Evolutionary conservation across 2,797 vertebrate species (phyloP).

Genomic region (Propithecus deckenii): DNA sequence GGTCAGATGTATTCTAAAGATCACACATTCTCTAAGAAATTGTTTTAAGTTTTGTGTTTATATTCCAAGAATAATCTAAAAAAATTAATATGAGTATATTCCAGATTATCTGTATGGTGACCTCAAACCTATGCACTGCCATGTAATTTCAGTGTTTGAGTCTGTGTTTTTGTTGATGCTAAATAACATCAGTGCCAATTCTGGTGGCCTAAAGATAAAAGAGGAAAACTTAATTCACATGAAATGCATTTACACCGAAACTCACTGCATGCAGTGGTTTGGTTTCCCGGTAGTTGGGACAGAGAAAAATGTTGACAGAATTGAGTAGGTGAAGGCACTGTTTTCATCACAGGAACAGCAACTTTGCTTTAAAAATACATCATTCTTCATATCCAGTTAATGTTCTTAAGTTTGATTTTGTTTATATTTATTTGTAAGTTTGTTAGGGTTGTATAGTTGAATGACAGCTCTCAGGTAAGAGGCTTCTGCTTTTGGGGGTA

Average conservation of each 20-base stretch:
- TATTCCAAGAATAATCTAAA: not conserved
- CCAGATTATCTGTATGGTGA: not conserved
- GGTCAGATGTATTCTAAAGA: not conserved
- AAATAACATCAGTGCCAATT: not conserved
- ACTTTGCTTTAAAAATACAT: not conserved
- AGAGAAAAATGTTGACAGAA: not conserved
- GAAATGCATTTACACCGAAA: not conserved
- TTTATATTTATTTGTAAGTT: slow-evolving; percentile 33
- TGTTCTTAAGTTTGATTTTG: not conserved
- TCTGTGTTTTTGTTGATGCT: not conserved
- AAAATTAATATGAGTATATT: not conserved
- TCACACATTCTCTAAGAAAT: not conserved
- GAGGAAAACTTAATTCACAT: not conserved
- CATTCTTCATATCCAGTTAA: not conserved
- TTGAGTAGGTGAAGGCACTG: not conserved
- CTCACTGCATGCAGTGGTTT: not conserved
- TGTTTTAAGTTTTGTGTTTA: not conserved
- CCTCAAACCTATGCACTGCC: not conserved
- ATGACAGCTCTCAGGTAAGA: not conserved
- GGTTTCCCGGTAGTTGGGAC: not conserved
- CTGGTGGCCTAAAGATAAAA: not conserved
- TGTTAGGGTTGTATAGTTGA: not conserved
- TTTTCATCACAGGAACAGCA: not conserved
- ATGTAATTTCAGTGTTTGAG: not conserved
- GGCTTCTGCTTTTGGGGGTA: not conserved